Percentiles rank a stretch among this genome's conserved stretches.
Conservation (phyloP, 2,797 vertebrate species). For the Rhabdophis nuchalis region DNA sequence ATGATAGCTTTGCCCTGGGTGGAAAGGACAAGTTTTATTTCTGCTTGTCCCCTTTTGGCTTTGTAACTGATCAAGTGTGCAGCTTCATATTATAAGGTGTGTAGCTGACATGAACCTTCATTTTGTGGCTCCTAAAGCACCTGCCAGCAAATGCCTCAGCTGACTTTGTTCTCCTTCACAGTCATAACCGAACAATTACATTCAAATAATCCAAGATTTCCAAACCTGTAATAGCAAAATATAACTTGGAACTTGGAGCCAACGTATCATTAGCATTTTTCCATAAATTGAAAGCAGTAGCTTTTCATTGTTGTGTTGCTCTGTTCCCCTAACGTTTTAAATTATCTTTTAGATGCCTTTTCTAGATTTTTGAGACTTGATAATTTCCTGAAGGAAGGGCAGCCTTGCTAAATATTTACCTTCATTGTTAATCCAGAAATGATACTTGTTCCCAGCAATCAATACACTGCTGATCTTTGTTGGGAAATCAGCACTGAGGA, state of each 20-base stretch:
- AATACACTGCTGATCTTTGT: background rate
- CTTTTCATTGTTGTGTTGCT: background rate
- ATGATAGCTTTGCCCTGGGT: conserved; percentile 66
- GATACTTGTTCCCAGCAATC: background rate
- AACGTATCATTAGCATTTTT: background rate
- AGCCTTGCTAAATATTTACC: background rate
- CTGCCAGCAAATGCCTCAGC: background rate
- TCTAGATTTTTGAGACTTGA: background rate
- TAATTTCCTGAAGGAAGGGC: background rate
- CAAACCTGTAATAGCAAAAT: background rate
- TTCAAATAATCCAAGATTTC: background rate
- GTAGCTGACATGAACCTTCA: conserved; percentile 32
- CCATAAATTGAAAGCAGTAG: background rate
- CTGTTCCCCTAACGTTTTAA: background rate
- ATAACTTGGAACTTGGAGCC: background rate
- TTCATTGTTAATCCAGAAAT: background rate
- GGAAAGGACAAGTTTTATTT: conserved; percentile 67
- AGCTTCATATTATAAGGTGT: conserved; percentile 59
- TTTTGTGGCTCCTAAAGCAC: background rate
- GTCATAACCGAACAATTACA: background rate
- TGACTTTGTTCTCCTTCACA: background rate
- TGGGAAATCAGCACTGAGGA: background rate
- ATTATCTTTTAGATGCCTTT: background rate
- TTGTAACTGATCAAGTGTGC: conserved; percentile 57
- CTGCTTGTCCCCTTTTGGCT: conserved; percentile 57